phyloP scores from a whole-genome alignment of 2,888 invertebrate species.

The Ornithoptera alexandrae region DNA sequence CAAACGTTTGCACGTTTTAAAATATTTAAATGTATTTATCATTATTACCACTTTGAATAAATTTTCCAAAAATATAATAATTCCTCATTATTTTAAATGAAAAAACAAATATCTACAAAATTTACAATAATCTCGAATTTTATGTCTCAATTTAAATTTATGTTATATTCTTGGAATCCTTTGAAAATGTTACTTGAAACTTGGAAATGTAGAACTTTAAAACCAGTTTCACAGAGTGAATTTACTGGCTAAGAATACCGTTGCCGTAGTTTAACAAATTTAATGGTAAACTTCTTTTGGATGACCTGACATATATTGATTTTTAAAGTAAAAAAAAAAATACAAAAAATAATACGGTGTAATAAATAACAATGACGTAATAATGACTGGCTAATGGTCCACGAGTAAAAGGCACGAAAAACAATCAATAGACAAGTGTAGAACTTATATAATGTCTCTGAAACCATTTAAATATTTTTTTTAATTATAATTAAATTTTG shows the following conservation, averaged over 20 bases:
- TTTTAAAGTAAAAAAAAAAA: not conserved
- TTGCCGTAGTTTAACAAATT: constrained; percentile 17
- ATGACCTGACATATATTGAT: not conserved
- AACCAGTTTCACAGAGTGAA: constrained; percentile 25
- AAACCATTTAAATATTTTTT: no score
- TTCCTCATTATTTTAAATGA: no score
- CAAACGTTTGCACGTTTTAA: not conserved
- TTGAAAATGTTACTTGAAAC: constrained; percentile 10
- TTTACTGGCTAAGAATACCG: constrained; percentile 18
- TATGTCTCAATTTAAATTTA: not conserved
- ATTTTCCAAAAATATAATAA: no score
- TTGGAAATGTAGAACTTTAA: constrained; percentile 13
- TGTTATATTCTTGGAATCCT: not conserved
- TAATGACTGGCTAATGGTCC: not conserved
- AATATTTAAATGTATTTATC: no score
- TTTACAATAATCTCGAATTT: not conserved
- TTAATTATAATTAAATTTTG: not conserved
- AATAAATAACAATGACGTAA: not conserved
- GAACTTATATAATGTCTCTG: not conserved
- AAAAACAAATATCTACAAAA: no score
- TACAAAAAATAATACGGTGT: not conserved
- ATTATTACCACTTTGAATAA: no score
- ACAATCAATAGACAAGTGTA: not conserved
- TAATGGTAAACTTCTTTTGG: not conserved
- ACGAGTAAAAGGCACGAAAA: not conserved